Percentiles rank a stretch among this genome's conserved stretches.
Evolutionary conservation across 2,113 vertebrate species (phyloP).

Genomic region (Halcyon senegalensis): DNA sequence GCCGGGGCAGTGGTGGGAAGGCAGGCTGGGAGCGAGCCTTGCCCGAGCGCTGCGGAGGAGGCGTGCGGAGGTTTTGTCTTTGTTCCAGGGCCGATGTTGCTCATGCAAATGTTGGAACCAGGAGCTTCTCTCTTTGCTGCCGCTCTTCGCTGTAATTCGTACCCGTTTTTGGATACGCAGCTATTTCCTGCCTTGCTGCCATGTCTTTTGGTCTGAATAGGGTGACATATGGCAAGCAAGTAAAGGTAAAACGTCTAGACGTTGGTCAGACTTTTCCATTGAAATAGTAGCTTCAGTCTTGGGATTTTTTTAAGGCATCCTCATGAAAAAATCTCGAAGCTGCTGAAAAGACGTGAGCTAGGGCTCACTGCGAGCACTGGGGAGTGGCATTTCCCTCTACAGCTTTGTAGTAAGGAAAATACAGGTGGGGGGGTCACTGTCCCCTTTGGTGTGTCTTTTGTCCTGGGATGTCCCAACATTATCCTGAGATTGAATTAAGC

Average conservation of each 20-base stretch:
- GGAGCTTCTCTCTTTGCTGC: neutral
- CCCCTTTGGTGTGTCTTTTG: neutral
- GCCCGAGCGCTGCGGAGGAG: neutral
- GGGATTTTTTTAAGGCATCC: neutral
- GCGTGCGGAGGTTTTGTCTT: neutral
- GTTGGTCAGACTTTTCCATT: neutral
- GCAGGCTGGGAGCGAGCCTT: neutral
- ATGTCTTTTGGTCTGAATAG: neutral
- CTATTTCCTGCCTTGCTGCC: neutral
- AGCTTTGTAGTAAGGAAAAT: neutral
- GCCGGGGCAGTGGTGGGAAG: accelerated
- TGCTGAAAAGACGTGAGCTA: neutral
- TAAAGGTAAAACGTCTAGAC: neutral
- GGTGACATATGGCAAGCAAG: neutral
- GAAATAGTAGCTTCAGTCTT: neutral
- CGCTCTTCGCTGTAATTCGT: neutral
- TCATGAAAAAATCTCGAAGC: neutral
- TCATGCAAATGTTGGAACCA: neutral
- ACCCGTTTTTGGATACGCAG: neutral
- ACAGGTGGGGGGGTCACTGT: neutral
- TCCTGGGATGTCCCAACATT: neutral
- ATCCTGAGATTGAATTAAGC: neutral
- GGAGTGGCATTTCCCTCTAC: neutral
- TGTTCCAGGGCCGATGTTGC: accelerated
- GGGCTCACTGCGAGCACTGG: neutral